These are phyloP conservation scores for Forficula auricularia DNA, from an alignment of 1,140 invertebrate genomes.

Conservation along the genomic window DNA sequence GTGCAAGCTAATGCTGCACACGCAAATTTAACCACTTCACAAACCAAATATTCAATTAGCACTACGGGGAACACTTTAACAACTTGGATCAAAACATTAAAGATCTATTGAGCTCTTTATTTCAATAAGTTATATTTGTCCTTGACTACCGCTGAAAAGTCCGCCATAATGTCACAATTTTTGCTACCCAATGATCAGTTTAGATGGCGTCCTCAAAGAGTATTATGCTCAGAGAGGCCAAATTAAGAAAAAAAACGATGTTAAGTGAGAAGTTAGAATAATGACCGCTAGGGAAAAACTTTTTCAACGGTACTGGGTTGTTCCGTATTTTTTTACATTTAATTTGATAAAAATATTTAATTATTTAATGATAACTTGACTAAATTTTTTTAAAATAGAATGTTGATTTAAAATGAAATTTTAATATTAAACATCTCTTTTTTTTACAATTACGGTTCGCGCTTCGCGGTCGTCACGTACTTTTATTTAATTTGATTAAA, in stretches of 20 bases:
- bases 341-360: too few species aligned
- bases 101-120: neutral
- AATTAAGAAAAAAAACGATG: neutral
- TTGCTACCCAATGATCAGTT: constrained; percentile 11
- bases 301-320: too few species aligned
- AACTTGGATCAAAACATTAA: neutral
- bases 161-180: constrained; percentile 14
- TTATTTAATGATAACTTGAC: too few species aligned
- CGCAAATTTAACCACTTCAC: neutral
- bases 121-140: constrained; percentile 8
- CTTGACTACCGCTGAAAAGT: constrained; percentile 12
- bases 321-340: too few species aligned
- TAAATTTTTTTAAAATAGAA: too few species aligned
- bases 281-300: too few species aligned
- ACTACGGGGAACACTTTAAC: neutral
- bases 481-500: too few species aligned
- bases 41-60: neutral
- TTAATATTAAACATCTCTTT: too few species aligned
- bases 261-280: too few species aligned
- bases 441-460: too few species aligned
- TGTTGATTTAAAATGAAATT: too few species aligned
- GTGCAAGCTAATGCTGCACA: constrained; percentile 1
- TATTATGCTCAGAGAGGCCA: neutral
- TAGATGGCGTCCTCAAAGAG: constrained; percentile 12
- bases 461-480: too few species aligned